Evolutionary conservation across 2,888 invertebrate genomes (phyloP), one percentile per base, ranked within the genome.

Genomic region (Apotomis turbidana): DNA sequence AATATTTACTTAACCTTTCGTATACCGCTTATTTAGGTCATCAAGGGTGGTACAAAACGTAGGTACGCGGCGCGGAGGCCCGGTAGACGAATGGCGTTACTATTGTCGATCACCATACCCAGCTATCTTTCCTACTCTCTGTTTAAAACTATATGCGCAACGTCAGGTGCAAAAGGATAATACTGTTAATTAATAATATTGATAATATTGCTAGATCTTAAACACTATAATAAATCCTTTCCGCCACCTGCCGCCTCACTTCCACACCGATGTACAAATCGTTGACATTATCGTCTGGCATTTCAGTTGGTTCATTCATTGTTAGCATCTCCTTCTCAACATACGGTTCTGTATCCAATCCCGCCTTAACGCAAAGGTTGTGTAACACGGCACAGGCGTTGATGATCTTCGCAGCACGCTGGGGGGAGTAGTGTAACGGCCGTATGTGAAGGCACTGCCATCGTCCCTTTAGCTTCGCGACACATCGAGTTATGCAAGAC

Each of bases 361-460:
- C 80, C 13, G 86, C 86, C 70, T 73, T 80, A 44, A 83, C 78
- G 57, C 88, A 87, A 0, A 88, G 75, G 72, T 88, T 88, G 71
- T 88, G 87, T 62, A 88, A 74, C 4, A 88, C 83, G 13, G 87
- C 86, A 79, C 88, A 88, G n/a, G 88, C 88, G 74, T 88, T 88
- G 44, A 88, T 84, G 10, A 88, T 88, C 69, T 88, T 87, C 3
- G 87, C 88, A 8, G 88, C 84, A 74, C 86, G 80, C 36, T 85
- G 83, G 3, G 88, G 87, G 3, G 86, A 83, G 75, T 88, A 88
- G 72, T 88, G 88, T 5, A 88, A 69, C 3, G 88, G 87, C n/a
- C 86, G 75, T 72, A 81, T 86, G 58, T 86, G 75, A 0, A 88
- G 83, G 60, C 87, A 88, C 51, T 84, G 81, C 87, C 87, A 88